phyloP scores from a whole-genome alignment of 1,140 invertebrate genomes.

The Mya arenaria region DNA sequence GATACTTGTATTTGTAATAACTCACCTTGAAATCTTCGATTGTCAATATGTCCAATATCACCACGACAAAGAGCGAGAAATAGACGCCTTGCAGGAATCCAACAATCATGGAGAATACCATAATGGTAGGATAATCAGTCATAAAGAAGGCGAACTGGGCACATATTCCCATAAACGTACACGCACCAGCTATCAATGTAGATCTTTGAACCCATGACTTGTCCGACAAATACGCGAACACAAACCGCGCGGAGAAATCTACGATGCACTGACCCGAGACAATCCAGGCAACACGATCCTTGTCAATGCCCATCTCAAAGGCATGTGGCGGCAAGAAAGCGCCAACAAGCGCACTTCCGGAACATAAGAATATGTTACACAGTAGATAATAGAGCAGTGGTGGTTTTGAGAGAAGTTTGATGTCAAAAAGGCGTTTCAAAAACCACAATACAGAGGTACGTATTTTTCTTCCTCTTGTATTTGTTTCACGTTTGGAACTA shows the following conservation, averaged over 20 bases:
- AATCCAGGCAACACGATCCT: conserved; percentile 3
- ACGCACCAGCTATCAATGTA: conserved; percentile 21
- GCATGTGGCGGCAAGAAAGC: conserved; percentile 28
- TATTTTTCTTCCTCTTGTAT: too few species aligned
- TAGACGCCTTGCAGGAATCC: conserved; percentile 42
- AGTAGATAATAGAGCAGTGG: conserved; percentile 31
- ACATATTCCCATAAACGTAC: background rate
- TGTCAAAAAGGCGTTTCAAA: conserved; percentile 25
- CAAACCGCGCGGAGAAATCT: background rate
- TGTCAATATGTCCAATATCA: conserved; percentile 23
- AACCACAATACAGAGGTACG: too few species aligned
- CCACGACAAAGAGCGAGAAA: conserved; percentile 35
- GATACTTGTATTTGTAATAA: too few species aligned
- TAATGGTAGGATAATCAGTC: conserved; percentile 8
- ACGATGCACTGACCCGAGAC: conserved; percentile 10
- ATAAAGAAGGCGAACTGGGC: conserved; percentile 16
- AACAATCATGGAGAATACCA: conserved; percentile 8
- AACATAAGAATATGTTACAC: conserved; percentile 37
- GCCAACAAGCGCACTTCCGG: background rate
- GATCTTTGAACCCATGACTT: conserved; percentile 12
- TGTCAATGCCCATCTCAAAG: conserved; percentile 23
- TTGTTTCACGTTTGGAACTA: too few species aligned
- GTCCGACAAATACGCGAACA: conserved; percentile 30
- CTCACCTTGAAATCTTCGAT: conserved; percentile 47
- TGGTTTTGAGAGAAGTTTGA: conserved; percentile 35